Conservation (phyloP, 2,888 invertebrate species). For the Clivina fossor region DNA sequence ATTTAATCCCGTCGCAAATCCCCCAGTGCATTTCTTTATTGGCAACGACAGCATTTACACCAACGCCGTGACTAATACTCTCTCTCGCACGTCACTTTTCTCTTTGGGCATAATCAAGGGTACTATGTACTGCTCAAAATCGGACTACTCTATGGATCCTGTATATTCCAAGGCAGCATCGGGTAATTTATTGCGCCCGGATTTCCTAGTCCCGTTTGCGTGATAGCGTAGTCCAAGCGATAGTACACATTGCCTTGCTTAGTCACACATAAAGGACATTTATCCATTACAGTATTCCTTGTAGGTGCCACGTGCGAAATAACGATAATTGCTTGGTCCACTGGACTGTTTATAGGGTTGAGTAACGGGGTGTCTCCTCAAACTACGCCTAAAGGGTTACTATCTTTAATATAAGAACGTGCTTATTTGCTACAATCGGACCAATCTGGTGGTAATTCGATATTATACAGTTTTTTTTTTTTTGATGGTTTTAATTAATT, state of each 20-base stretch:
- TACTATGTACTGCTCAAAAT: conserved; percentile 7
- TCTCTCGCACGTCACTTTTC: conserved; percentile 6
- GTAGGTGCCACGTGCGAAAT: not conserved
- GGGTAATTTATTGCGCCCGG: conserved; percentile 51
- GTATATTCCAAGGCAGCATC: conserved; percentile 33
- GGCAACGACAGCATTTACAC: conserved; percentile 25
- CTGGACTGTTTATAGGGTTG: conserved; percentile 22
- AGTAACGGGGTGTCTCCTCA: too few species aligned
- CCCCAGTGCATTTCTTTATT: conserved; percentile 44
- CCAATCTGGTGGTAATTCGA: conserved; percentile 28
- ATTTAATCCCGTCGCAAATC: conserved; percentile 46
- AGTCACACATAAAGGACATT: conserved; percentile 26
- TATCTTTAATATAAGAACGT: conserved; percentile 13
- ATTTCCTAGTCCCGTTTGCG: conserved; percentile 50
- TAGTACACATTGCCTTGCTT: conserved; percentile 30
- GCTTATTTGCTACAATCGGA: conserved; percentile 16
- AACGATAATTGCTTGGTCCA: not conserved
- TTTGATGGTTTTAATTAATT: conserved; percentile 3
- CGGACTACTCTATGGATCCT: conserved; percentile 4
- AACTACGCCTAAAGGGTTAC: too few species aligned
- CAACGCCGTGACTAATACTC: conserved; percentile 24
- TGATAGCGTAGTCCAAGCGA: conserved; percentile 45
- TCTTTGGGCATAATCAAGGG: conserved; percentile 17
- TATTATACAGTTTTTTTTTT: conserved; percentile 21
- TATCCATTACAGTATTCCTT: not conserved